phyloP scores from a whole-genome alignment of 2,113 vertebrate species.

The Coregonus clupeaformis region DNA sequence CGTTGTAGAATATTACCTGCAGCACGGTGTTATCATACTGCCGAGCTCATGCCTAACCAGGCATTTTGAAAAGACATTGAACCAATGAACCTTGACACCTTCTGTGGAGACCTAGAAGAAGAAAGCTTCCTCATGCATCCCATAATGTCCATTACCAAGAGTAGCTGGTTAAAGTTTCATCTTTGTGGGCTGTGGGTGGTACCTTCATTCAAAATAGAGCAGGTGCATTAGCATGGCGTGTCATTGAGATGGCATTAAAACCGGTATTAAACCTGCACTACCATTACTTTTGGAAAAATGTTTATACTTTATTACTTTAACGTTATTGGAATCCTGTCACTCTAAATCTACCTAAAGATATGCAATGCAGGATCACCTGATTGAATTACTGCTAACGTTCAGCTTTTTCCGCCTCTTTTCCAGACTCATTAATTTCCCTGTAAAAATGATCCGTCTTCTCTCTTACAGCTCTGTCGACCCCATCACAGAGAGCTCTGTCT shows the following conservation, averaged over 20 bases:
- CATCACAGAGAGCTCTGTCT: too few relatives aligned
- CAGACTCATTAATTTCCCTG: not conserved
- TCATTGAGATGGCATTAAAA: constrained; percentile 25
- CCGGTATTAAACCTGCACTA: constrained; percentile 26
- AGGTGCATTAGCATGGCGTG: constrained; percentile 12
- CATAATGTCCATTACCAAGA: not conserved
- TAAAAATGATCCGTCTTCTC: not conserved
- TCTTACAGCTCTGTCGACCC: not conserved
- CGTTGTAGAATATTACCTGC: too few relatives aligned
- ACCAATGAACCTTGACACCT: too few relatives aligned
- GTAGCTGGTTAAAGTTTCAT: constrained; percentile 11
- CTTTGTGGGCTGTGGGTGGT: not conserved
- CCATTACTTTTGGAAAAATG: constrained; percentile 33
- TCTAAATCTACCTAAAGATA: constrained; percentile 28
- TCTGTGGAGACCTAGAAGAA: not conserved
- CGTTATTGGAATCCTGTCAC: constrained; percentile 22
- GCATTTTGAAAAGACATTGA: too few relatives aligned
- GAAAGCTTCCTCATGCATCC: too few relatives aligned
- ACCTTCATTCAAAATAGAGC: constrained; percentile 24
- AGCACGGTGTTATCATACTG: too few relatives aligned
- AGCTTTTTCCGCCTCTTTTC: not conserved
- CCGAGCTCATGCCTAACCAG: not conserved
- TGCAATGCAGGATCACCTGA: not conserved
- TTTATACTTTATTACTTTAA: constrained; percentile 34
- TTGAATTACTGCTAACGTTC: constrained; percentile 11